Percentiles rank a stretch among this genome's conserved stretches.
Conservation (phyloP, 2,113 vertebrate species). For the Archocentrus centrarchus region DNA sequence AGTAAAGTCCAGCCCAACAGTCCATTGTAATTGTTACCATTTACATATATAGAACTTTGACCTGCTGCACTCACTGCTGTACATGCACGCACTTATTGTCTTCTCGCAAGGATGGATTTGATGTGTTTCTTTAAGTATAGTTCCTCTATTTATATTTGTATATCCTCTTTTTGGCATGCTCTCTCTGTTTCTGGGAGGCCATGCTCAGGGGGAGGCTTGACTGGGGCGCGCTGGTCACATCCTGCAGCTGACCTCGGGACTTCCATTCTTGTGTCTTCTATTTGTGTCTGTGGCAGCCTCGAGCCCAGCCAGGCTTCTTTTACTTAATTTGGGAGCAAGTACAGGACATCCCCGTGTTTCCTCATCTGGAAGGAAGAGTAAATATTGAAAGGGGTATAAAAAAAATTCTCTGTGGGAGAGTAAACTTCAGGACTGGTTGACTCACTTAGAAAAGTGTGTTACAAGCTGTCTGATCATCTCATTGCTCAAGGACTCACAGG, state of each 20-base stretch:
- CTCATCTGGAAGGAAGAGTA: background rate
- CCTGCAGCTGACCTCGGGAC: background rate
- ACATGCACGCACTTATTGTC: background rate
- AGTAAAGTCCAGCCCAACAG: background rate
- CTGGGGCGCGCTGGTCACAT: background rate
- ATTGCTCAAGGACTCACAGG: background rate
- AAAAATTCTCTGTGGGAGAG: background rate
- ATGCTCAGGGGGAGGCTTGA: background rate
- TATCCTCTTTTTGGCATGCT: background rate
- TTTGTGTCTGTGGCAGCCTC: background rate
- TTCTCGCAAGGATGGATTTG: background rate
- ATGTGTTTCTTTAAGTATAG: background rate
- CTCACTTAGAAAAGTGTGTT: background rate
- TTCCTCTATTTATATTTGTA: background rate
- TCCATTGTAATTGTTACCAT: background rate
- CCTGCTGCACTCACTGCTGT: background rate
- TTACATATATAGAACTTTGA: background rate
- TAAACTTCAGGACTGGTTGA: no score
- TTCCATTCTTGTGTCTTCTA: conserved; percentile 1
- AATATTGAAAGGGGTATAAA: background rate
- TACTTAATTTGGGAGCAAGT: background rate
- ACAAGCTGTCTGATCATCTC: background rate
- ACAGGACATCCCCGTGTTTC: background rate
- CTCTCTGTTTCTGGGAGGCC: background rate
- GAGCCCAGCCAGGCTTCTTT: background rate